Conservation (phyloP, 1,140 invertebrate genomes). For the Dinoponera quadriceps region DNA sequence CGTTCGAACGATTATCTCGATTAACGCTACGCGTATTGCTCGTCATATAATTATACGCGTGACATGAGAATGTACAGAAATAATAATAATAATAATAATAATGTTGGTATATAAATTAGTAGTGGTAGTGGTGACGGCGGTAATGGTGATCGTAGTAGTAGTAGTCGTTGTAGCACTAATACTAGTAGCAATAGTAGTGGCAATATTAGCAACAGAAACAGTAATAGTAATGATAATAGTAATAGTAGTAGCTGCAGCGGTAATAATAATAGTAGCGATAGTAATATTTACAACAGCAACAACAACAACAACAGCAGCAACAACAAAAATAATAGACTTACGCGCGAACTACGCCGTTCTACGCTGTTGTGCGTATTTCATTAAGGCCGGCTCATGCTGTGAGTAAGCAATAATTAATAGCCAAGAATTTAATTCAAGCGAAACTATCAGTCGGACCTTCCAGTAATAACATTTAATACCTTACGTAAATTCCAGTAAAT, state of each 20-base stretch:
- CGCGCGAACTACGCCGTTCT: slow-evolving; percentile 29
- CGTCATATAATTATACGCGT: slow-evolving; percentile 33
- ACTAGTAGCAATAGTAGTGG: too few relatives aligned
- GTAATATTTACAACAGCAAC: too few relatives aligned
- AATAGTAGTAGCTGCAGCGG: too few relatives aligned
- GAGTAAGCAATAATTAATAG: slow-evolving; percentile 60
- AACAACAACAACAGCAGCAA: too few relatives aligned
- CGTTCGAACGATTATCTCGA: neutral
- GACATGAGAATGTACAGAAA: slow-evolving; percentile 40
- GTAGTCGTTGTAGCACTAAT: too few relatives aligned
- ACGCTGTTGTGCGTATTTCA: slow-evolving; percentile 53
- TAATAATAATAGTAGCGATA: too few relatives aligned
- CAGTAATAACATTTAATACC: slow-evolving; percentile 45
- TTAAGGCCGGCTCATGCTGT: slow-evolving; percentile 63
- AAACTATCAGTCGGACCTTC: slow-evolving; percentile 40
- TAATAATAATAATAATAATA: neutral
- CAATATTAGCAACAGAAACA: too few relatives aligned
- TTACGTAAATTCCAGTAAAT: too few relatives aligned
- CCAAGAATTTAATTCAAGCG: slow-evolving; percentile 35
- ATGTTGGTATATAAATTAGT: too few relatives aligned
- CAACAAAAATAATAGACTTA: neutral
- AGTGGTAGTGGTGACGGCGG: too few relatives aligned
- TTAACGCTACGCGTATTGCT: slow-evolving; percentile 18
- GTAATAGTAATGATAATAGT: too few relatives aligned
- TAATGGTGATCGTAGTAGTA: too few relatives aligned